Conservation (phyloP, 2,888 invertebrate genomes). For the Sinohyriopsis cumingii region DNA sequence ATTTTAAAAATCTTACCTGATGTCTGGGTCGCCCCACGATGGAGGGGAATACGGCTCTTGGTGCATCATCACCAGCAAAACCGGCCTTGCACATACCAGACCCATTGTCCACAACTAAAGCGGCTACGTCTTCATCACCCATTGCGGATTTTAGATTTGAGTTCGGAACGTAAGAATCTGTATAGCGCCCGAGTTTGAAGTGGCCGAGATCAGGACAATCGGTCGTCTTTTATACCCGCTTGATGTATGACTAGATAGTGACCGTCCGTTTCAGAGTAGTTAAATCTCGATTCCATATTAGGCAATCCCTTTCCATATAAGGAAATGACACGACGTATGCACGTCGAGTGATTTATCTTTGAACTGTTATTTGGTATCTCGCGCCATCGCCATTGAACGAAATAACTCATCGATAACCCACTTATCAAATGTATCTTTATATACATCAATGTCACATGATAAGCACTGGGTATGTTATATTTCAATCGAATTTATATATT, state of each 20-base stretch:
- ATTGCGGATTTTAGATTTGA: conserved; percentile 2
- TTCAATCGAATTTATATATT: too few relatives aligned
- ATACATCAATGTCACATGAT: too few relatives aligned
- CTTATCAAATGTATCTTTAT: too few relatives aligned
- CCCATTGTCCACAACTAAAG: conserved; percentile 75
- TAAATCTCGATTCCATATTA: neutral
- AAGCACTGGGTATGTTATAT: too few relatives aligned
- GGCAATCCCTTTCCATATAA: neutral
- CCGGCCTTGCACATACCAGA: conserved; percentile 81
- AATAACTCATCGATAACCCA: too few relatives aligned
- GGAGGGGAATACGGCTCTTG: conserved; percentile 88
- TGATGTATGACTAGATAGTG: neutral
- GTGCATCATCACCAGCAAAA: conserved; percentile 84
- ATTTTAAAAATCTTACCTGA: conserved; percentile 19
- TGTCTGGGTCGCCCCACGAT: conserved; percentile 80
- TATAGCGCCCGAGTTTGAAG: too few relatives aligned
- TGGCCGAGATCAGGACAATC: neutral
- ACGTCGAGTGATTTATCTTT: neutral
- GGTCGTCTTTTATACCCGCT: neutral
- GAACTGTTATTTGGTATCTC: neutral
- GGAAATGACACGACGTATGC: neutral
- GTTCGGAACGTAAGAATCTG: too few relatives aligned
- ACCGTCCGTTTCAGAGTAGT: neutral
- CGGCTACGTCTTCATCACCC: conserved; percentile 38
- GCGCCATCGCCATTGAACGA: too few relatives aligned